Evolutionary conservation across 37 sponge, comb jelly and placozoan genomes (phyloP), one percentile per base, ranked within the genome.

Genomic region (Dysidea cf. avara): DNA sequence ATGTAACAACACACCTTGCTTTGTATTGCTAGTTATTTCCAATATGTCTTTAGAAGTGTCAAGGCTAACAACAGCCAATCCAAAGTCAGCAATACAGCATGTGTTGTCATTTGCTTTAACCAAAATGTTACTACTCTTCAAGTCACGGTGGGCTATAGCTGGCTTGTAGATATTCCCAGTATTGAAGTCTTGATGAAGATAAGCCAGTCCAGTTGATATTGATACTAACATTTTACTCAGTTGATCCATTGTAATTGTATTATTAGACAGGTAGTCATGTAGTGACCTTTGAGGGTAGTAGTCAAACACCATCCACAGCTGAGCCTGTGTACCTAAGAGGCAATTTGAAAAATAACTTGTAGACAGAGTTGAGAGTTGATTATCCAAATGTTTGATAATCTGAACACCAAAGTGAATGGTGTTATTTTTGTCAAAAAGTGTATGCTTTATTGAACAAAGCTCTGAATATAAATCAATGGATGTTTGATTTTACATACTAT

Each of bases 151-250:
- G 17, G 66, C 86, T 38, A 86, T 86, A 58, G 69, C 18, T 3
- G 80, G 80, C 56, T 86, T 86, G 43, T 36, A 29, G 4, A 46
- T 32, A 4, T 34, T 3, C 34, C 46, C 62, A 17, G 38, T 11
- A 32, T 25, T 68, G 25, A 79, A 29, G 22, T 79, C 86, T 31
- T 36, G 26, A 68, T 90, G 91, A 51, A 90, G 55, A 68, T 80
- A 64, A 12, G 82, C 88, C 68, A 90, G 49, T 24, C 91, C 91
- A 65, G 72, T 48, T 14, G 74, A 72, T 0, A 80, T 39, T 1
- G 87, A 69, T 52, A 39, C 31, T 24, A 56, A 46, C 53, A 86
- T 25, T 20, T 58, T 36, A 3, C 81, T n/a, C 29, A 66, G 38
- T 14, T 64, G 31, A 11, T 29, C 34, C 26, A 66, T 46, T 16